Conservation (phyloP, 1,140 invertebrate species). For the Drosophila grimshawi region DNA sequence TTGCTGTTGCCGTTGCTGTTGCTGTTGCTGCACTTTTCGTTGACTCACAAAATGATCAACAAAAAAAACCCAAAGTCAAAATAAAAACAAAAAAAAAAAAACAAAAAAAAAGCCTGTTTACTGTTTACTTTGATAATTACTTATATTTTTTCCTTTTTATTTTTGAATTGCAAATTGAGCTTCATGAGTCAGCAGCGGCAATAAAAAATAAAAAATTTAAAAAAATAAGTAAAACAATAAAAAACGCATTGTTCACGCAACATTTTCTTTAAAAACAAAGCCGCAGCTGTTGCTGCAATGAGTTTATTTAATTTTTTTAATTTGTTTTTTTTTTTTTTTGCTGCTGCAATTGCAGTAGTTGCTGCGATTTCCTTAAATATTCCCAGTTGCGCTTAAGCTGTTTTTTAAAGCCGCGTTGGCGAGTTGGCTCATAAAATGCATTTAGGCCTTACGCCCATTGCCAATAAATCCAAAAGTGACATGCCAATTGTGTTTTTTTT, state of each 20-base stretch:
- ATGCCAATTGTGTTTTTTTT: conserved; percentile 15
- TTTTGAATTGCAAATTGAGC: conserved; percentile 25
- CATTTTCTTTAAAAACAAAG: conserved; percentile 1
- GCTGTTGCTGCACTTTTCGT: conserved; percentile 31
- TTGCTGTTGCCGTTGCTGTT: conserved; percentile 48
- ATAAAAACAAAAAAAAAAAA: conserved; percentile 1
- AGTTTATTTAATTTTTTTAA: neutral
- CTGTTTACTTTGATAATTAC: conserved; percentile 65
- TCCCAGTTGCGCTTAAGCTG: neutral
- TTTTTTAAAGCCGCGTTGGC: neutral
- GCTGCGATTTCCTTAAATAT: neutral
- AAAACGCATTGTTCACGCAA: neutral
- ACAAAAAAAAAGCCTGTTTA: conserved; percentile 26
- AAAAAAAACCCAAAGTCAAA: neutral
- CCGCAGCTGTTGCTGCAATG: too few species aligned
- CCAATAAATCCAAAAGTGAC: conserved; percentile 19
- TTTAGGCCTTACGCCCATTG: conserved; percentile 23
- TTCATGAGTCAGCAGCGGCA: conserved; percentile 25
- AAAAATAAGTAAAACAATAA: neutral
- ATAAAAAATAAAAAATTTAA: neutral
- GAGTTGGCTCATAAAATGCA: conserved; percentile 14
- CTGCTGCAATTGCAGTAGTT: neutral
- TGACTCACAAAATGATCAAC: conserved; percentile 19
- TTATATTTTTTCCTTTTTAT: conserved; percentile 35
- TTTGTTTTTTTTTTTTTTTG: neutral